Evolutionary conservation across 2,888 invertebrate genomes (phyloP).

Genomic region (Lucinisca nassula): DNA sequence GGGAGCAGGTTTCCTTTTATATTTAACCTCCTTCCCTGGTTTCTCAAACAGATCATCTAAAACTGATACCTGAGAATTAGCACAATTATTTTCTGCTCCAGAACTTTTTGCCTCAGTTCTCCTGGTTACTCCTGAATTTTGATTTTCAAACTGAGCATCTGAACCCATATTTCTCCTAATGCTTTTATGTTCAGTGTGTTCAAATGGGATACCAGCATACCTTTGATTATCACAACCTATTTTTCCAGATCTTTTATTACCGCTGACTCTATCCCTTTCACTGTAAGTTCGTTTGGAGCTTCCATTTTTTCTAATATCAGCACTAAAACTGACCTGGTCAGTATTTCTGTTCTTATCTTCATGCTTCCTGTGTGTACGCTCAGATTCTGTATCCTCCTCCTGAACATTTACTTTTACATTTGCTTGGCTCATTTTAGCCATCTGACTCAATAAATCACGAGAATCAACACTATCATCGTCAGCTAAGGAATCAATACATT

Average conservation of each 20-base stretch:
- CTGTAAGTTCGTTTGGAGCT: background rate
- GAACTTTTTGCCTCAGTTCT: background rate
- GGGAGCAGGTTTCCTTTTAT: conserved; percentile 68
- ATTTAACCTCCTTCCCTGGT: background rate
- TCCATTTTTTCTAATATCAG: too few species aligned
- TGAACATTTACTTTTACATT: background rate
- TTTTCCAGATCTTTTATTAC: background rate
- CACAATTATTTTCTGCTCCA: background rate
- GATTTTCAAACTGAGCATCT: too few species aligned
- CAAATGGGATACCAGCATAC: background rate
- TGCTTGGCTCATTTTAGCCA: conserved; percentile 11
- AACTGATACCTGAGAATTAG: conserved; percentile 31
- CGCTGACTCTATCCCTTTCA: background rate
- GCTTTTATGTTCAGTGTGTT: too few species aligned
- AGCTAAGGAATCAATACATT: background rate
- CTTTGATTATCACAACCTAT: too few species aligned
- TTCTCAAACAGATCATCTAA: conserved; percentile 72
- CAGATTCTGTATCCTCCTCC: background rate
- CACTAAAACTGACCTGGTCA: too few species aligned
- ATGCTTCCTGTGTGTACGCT: background rate
- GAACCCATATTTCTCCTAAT: too few species aligned
- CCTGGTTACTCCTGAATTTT: background rate
- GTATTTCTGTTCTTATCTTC: background rate
- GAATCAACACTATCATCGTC: conserved; percentile 4
- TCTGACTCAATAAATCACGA: conserved; percentile 10